A percentile compares a stretch with the other conserved stretches of the same genome.
These are phyloP conservation scores for Chymomyza amoena DNA, from an alignment of 2,888 invertebrate genomes.

Conservation along the genomic window DNA sequence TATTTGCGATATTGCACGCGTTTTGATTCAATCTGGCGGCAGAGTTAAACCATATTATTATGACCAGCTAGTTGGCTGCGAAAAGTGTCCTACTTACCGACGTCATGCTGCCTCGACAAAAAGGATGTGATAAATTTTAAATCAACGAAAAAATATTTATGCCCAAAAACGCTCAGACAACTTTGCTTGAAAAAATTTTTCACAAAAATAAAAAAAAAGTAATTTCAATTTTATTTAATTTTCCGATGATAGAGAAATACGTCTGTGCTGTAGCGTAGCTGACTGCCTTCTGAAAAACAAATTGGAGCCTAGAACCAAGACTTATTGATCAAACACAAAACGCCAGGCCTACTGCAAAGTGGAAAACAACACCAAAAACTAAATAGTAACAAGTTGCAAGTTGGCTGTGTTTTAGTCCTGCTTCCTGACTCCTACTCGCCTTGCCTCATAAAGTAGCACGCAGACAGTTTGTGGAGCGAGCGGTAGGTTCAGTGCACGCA, in stretches of 20 bases:
- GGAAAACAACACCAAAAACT: background rate
- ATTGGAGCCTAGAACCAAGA: slow-evolving; percentile 16
- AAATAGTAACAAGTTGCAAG: slow-evolving; percentile 6
- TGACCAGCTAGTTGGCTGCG: no score
- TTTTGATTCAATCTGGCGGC: slow-evolving; percentile 76
- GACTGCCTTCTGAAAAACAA: slow-evolving; percentile 54
- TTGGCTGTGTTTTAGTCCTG: background rate
- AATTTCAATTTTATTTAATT: slow-evolving; percentile 45
- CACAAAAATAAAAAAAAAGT: background rate
- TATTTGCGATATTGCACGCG: slow-evolving; percentile 79
- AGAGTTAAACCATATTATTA: no score
- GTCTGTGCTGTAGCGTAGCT: slow-evolving; percentile 62
- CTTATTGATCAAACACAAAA: slow-evolving; percentile 67
- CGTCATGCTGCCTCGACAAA: slow-evolving; percentile 58
- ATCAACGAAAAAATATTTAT: slow-evolving; percentile 12
- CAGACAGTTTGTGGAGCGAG: background rate
- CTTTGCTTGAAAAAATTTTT: background rate
- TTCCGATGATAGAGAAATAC: slow-evolving; percentile 52
- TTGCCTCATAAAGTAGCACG: no score
- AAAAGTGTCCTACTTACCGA: slow-evolving; percentile 67
- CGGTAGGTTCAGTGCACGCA: background rate
- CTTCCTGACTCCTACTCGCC: background rate
- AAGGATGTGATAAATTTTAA: slow-evolving; percentile 27
- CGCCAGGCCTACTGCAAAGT: slow-evolving; percentile 35
- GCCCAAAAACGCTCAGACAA: background rate